phyloP scores from a whole-genome alignment of 2,888 invertebrate species.

The Parnassius smintheus region DNA sequence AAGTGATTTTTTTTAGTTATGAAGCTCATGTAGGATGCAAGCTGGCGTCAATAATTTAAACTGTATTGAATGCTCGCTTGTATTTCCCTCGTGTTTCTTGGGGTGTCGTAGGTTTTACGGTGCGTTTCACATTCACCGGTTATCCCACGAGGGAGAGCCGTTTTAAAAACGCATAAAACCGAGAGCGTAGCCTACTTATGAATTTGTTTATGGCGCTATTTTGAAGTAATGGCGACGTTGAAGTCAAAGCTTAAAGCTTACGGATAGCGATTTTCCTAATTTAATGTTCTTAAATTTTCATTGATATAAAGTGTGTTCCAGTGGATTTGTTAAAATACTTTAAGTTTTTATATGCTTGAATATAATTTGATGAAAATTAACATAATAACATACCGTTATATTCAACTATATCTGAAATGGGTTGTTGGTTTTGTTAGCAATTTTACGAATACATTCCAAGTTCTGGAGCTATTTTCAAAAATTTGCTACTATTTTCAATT shows the following conservation, averaged over 20 bases:
- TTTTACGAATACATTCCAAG: too few species aligned
- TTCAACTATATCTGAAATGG: too few species aligned
- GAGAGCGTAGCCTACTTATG: conserved; percentile 75
- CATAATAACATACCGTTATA: too few species aligned
- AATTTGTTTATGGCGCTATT: conserved; percentile 79
- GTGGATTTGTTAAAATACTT: background rate
- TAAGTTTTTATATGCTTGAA: background rate
- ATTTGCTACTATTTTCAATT: too few species aligned
- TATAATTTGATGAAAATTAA: too few species aligned
- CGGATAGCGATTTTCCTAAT: conserved; percentile 66
- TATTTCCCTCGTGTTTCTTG: conserved; percentile 52
- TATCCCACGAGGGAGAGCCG: conserved; percentile 59
- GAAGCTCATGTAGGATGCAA: background rate
- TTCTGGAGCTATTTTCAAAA: too few species aligned
- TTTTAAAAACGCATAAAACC: conserved; percentile 76
- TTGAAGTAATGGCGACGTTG: conserved; percentile 49
- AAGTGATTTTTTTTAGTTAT: background rate
- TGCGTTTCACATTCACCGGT: conserved; percentile 70
- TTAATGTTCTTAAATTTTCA: conserved; percentile 55
- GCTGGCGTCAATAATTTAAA: conserved; percentile 29
- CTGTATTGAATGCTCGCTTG: conserved; percentile 34
- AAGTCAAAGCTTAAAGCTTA: conserved; percentile 52
- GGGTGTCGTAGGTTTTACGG: conserved; percentile 68
- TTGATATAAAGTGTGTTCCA: conserved; percentile 21
- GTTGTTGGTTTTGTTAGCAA: too few species aligned